phyloP scores from a whole-genome alignment of 2,113 vertebrate genomes.

The Myodes glareolus region DNA sequence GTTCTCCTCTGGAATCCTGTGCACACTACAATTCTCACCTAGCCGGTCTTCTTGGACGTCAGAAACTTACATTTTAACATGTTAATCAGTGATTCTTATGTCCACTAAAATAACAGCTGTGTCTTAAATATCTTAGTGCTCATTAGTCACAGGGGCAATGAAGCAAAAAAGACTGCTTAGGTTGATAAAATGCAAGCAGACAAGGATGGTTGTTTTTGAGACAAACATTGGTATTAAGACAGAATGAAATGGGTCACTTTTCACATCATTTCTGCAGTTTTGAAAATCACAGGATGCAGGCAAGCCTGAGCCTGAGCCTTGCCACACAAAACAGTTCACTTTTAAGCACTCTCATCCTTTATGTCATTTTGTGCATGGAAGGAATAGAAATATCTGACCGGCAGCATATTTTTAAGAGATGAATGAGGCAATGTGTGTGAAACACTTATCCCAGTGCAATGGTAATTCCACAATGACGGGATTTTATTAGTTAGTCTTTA shows the following conservation, averaged over 20 bases:
- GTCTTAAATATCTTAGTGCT: neutral
- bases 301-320: neutral
- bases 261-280: neutral
- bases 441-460: neutral
- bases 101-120: neutral
- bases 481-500: neutral
- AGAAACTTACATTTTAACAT: neutral
- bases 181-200: neutral
- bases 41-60: neutral
- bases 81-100: neutral
- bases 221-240: neutral
- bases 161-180: neutral
- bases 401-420: slow-evolving; percentile 15
- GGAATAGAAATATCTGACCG: neutral
- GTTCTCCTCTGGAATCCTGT: neutral
- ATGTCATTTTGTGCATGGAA: neutral
- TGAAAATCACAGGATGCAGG: neutral
- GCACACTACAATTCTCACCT: neutral
- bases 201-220: neutral
- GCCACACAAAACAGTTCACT: neutral
- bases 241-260: neutral
- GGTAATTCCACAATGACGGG: neutral
- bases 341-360: neutral
- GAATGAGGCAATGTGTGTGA: neutral
- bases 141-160: neutral